phyloP scores from a whole-genome alignment of 2,888 invertebrate species.

The Drosophila tanythrix region DNA sequence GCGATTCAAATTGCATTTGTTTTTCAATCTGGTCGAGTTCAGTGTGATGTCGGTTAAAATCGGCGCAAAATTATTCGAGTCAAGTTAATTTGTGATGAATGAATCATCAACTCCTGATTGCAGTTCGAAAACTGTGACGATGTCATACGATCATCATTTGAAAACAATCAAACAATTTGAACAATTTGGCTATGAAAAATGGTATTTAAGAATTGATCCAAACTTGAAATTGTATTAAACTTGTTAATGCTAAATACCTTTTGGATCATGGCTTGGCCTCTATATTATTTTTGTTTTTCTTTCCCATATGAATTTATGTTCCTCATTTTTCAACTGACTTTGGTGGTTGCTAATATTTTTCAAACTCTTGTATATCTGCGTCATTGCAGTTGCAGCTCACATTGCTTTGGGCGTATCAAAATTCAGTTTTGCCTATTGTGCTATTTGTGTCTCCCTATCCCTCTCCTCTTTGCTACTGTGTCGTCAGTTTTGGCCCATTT shows the following conservation, averaged over 20 bases:
- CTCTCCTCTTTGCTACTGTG: background rate
- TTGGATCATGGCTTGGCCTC: background rate
- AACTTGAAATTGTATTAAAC: background rate
- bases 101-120: background rate
- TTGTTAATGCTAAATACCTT: background rate
- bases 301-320: background rate
- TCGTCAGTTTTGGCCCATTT: slow-evolving; percentile 10
- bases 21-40: background rate
- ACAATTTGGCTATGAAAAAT: background rate
- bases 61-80: no score
- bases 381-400: slow-evolving; percentile 10
- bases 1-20: slow-evolving; percentile 11
- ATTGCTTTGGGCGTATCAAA: slow-evolving; percentile 6
- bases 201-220: background rate
- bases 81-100: background rate
- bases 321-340: background rate
- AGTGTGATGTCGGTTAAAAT: background rate
- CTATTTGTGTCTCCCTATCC: slow-evolving; percentile 11
- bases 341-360: background rate
- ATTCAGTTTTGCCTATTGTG: slow-evolving; percentile 22
- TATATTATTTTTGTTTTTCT: background rate
- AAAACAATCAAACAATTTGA: background rate
- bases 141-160: background rate
- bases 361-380: background rate
- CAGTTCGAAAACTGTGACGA: background rate